Percentiles rank a stretch among this genome's conserved stretches.
These are phyloP conservation scores for Chrysolina oricalcia DNA, from an alignment of 2,888 invertebrate species.

Conservation along the genomic window DNA sequence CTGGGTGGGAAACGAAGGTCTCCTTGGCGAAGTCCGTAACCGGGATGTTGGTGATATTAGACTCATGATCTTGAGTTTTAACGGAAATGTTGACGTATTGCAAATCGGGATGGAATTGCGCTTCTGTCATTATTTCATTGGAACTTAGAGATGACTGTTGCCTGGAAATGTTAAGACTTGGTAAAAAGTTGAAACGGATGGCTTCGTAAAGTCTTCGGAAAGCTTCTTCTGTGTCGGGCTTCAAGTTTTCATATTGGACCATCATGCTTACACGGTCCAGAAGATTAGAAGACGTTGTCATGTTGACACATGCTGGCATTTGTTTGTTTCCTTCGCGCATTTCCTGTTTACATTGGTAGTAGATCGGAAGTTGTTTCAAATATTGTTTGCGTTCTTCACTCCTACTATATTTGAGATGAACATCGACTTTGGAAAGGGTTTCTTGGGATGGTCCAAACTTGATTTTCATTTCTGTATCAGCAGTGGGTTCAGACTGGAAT, in stretches of 20 bases:
- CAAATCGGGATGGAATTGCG: slow-evolving; percentile 72
- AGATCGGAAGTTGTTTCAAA: slow-evolving; percentile 71
- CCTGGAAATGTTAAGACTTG: slow-evolving; percentile 71
- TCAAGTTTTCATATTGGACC: slow-evolving; percentile 74
- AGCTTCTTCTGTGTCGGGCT: slow-evolving; percentile 69
- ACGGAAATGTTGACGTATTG: slow-evolving; percentile 72
- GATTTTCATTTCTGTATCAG: slow-evolving; percentile 72
- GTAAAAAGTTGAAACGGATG: slow-evolving; percentile 70
- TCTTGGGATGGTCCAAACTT: slow-evolving; percentile 73
- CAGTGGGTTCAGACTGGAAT: slow-evolving; percentile 73
- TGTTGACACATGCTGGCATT: slow-evolving; percentile 75
- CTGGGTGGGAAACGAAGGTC: slow-evolving; percentile 72
- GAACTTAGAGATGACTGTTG: slow-evolving; percentile 68
- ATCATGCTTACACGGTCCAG: slow-evolving; percentile 74
- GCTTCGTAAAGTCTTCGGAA: slow-evolving; percentile 72
- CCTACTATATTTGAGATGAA: slow-evolving; percentile 72
- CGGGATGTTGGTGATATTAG: slow-evolving; percentile 71
- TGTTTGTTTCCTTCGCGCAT: slow-evolving; percentile 75
- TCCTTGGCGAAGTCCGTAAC: slow-evolving; percentile 69
- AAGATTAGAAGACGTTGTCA: slow-evolving; percentile 73
- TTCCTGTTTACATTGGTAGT: slow-evolving; percentile 73
- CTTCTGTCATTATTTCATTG: slow-evolving; percentile 72
- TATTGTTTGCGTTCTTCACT: slow-evolving; percentile 72
- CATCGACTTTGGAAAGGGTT: slow-evolving; percentile 58
- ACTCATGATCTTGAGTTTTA: slow-evolving; percentile 69